Evolutionary conservation across 2,888 invertebrate genomes (phyloP).

Genomic region (Venusia cambrica): DNA sequence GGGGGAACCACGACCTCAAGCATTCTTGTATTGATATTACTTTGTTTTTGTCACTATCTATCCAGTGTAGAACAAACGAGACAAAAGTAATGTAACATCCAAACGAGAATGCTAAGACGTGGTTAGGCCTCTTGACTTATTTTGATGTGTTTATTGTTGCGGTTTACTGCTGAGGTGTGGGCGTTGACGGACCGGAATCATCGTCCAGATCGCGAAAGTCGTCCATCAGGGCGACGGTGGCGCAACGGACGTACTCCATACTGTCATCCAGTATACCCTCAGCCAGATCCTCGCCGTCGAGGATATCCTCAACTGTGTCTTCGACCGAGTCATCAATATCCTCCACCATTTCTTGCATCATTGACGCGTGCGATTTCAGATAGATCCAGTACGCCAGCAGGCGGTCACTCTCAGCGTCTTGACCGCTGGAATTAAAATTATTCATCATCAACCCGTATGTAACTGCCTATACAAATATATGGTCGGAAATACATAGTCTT

Average conservation of each 20-base stretch:
- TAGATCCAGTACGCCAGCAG: constrained; percentile 61
- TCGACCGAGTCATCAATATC: constrained; percentile 31
- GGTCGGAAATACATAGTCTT: too few species aligned
- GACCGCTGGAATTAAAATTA: too few species aligned
- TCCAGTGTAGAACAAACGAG: too few species aligned
- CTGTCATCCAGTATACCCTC: constrained; percentile 7
- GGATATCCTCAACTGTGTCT: constrained; percentile 14
- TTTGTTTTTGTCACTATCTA: too few species aligned
- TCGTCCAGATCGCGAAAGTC: constrained; percentile 9
- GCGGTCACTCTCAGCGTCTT: constrained; percentile 55
- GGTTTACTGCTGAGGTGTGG: neutral
- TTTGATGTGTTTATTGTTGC: neutral
- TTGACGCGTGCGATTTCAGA: constrained; percentile 44
- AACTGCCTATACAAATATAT: too few species aligned
- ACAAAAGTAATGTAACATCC: too few species aligned
- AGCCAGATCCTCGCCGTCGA: constrained; percentile 6
- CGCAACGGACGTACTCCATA: constrained; percentile 2
- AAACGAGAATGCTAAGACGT: too few species aligned
- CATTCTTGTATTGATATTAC: too few species aligned
- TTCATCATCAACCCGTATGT: too few species aligned
- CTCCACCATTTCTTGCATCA: constrained; percentile 20
- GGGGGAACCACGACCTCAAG: too few species aligned
- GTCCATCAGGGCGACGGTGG: constrained; percentile 8
- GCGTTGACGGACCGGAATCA: neutral
- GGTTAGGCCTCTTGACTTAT: neutral